phyloP scores from a whole-genome alignment of 2,888 invertebrate genomes.

The Sinopyrophorus schimmeli region DNA sequence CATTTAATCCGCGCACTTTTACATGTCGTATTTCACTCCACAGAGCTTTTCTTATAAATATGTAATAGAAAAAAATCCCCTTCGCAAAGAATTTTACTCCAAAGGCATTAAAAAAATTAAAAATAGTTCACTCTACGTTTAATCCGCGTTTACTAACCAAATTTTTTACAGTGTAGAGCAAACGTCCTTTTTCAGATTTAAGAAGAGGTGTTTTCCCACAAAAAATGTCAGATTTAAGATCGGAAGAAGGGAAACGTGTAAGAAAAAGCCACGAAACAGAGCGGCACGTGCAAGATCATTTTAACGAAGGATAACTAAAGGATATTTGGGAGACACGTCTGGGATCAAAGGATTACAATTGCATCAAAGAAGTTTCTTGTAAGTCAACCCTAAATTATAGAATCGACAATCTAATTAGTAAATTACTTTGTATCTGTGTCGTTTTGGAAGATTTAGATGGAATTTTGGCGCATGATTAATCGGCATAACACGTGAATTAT shows the following conservation, averaged over 20 bases:
- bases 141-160: too few species aligned
- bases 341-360: slow-evolving; percentile 18
- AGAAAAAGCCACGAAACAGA: slow-evolving; percentile 9
- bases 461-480: background rate
- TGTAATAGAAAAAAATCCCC: too few species aligned
- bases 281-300: slow-evolving; percentile 17
- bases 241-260: slow-evolving; percentile 1
- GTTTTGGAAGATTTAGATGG: background rate
- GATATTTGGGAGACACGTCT: slow-evolving; percentile 19
- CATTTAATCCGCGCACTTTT: too few species aligned
- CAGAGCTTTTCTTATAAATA: too few species aligned
- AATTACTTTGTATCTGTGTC: background rate
- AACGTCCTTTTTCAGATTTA: too few species aligned
- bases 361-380: slow-evolving; percentile 1
- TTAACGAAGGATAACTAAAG: slow-evolving; percentile 19
- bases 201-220: too few species aligned
- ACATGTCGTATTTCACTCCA: too few species aligned
- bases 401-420: background rate
- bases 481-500: slow-evolving; percentile 1
- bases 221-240: too few species aligned
- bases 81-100: too few species aligned
- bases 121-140: too few species aligned
- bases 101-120: too few species aligned
- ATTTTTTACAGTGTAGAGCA: too few species aligned
- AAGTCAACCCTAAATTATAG: slow-evolving; percentile 12